Evolutionary conservation across 2,888 invertebrate genomes (phyloP).

Genomic region (Leucophora obtusa): DNA sequence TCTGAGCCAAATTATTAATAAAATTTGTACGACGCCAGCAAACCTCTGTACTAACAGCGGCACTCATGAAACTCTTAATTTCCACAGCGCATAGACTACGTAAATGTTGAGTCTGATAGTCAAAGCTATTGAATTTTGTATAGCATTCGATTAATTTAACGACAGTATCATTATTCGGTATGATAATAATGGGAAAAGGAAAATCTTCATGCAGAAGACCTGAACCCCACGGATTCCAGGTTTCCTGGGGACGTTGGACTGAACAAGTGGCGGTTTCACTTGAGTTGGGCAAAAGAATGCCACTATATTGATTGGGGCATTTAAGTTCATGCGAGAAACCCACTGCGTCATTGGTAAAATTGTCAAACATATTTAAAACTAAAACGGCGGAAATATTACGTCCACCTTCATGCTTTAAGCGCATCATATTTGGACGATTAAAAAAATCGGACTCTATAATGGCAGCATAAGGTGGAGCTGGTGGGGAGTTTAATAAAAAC

Average conservation of each 20-base stretch:
- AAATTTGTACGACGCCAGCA: slow-evolving; percentile 86
- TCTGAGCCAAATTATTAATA: slow-evolving; percentile 80
- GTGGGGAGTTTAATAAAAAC: slow-evolving; percentile 85
- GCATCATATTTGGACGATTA: slow-evolving; percentile 80
- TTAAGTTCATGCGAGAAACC: slow-evolving; percentile 83
- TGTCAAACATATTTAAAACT: slow-evolving; percentile 77
- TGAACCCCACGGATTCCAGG: slow-evolving; percentile 90
- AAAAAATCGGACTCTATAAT: slow-evolving; percentile 84
- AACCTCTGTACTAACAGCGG: slow-evolving; percentile 89
- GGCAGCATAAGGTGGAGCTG: slow-evolving; percentile 89
- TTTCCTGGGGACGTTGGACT: slow-evolving; percentile 75
- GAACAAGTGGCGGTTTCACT: slow-evolving; percentile 78
- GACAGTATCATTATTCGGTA: slow-evolving; percentile 82
- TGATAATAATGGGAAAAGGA: slow-evolving; percentile 92
- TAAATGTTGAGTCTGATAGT: slow-evolving; percentile 82
- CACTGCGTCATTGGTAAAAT: slow-evolving; percentile 67
- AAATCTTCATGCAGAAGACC: slow-evolving; percentile 88
- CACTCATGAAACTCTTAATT: slow-evolving; percentile 92
- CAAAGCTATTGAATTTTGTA: slow-evolving; percentile 84
- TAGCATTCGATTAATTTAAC: slow-evolving; percentile 82
- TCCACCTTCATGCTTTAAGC: slow-evolving; percentile 80
- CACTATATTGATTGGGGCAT: slow-evolving; percentile 90
- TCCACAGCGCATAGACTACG: slow-evolving; percentile 93
- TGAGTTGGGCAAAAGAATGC: slow-evolving; percentile 71
- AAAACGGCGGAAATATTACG: slow-evolving; percentile 84